Base-by-base conservation (phyloP, 2,888 invertebrate genomes). In the Dusona sp. region DNA sequence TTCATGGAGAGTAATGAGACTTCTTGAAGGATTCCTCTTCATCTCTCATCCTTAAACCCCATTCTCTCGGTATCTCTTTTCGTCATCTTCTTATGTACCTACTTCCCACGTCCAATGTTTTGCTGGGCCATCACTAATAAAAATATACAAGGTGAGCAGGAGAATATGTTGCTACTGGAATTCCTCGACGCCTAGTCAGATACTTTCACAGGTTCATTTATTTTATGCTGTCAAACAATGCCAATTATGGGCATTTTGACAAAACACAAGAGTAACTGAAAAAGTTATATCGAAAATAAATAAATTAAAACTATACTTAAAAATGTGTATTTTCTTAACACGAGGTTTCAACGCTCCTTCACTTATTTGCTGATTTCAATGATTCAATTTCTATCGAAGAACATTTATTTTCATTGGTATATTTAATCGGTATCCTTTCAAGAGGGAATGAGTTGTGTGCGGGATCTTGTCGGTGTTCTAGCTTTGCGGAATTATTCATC, bases 1-100 rank as follows among this genome's bases (percentile, higher is more conserved):
- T 81, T 81, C 83, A 74, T 79, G 36, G 84, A 77, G 61, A 75
- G 87, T 89, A 89, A 89, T 89, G 89, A 89, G 88, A 86, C 87
- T 89, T 85, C 87, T 87, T 85, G 84, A 89, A 84, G 79, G 83
- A 80, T 87, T 83, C 85, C 81, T 86, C 88, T 87, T 87, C 83
- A 87, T 88, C 88, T 84, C 79, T 77, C 84, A 75, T 70, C 16
- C 51, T 25, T 36, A 42, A n/a, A 3, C 13, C 29, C 61, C 22
- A 42, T 82, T 83, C 83, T 83, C 83, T 85, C 74, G 42, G 64
- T 25, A 38, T 61, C 68, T 74, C 48, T 9, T 64, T 64, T 72
- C 48, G 13, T 70, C 57, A 36, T 38, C 38, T 70, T 57, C 57
- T 38, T 22, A 48, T 1, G 51, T 54, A 48, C 61, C 25, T 65